Evolutionary conservation across 2,797 vertebrate genomes (phyloP).

Genomic region (Mus minutoides): DNA sequence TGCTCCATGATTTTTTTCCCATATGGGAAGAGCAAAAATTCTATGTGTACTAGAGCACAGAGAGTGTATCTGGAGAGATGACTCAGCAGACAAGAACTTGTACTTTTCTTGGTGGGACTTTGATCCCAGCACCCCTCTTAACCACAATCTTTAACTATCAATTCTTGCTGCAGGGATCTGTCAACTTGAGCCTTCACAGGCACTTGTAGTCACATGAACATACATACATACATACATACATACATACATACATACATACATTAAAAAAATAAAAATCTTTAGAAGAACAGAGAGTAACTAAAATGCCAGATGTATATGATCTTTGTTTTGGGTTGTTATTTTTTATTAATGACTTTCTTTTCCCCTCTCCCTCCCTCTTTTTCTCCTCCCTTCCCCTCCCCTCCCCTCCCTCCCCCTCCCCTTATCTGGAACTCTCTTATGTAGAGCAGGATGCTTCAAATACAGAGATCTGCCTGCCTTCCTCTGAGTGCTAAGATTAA

Average conservation of each 20-base stretch:
- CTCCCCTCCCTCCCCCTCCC: accelerated
- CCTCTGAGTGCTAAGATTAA: background rate
- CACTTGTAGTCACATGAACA: background rate
- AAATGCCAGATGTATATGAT: constrained; percentile 24
- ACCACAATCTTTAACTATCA: background rate
- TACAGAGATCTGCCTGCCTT: background rate
- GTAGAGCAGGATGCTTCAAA: background rate
- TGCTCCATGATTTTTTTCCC: constrained; percentile 26
- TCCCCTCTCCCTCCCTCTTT: no score
- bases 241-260: no score
- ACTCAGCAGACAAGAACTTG: background rate
- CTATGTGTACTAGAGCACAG: background rate
- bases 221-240: no score
- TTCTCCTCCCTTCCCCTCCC: accelerated
- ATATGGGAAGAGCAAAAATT: constrained; percentile 14
- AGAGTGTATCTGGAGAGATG: background rate
- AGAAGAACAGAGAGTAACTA: background rate
- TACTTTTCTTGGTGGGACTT: background rate
- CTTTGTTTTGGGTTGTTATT: constrained; percentile 57
- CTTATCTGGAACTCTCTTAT: background rate
- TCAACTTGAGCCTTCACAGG: background rate
- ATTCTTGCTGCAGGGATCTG: background rate
- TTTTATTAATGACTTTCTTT: background rate
- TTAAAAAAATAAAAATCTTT: background rate
- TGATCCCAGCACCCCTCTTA: background rate